Conservation (phyloP, 1,140 invertebrate species). For the Magallana ariakensis region DNA sequence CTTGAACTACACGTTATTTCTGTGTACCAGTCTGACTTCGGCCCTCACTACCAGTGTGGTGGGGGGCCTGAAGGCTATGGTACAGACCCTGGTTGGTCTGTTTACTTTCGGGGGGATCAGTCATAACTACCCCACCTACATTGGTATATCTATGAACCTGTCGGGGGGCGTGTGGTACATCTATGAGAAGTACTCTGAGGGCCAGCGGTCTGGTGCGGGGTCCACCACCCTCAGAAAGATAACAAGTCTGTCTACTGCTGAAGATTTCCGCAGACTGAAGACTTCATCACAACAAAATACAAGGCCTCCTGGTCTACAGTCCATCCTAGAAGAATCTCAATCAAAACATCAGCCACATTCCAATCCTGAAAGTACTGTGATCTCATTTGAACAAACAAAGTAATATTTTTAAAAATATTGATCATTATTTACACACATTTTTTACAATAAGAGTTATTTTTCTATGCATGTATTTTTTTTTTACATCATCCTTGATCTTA, state of each 20-base stretch:
- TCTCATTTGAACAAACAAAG: conserved; percentile 17
- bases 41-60: conserved; percentile 82
- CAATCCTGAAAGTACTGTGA: neutral
- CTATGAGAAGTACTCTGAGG: conserved; percentile 77
- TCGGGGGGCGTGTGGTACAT: conserved; percentile 80
- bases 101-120: conserved; percentile 81
- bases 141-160: conserved; percentile 79
- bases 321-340: conserved; percentile 42
- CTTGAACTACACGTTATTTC: conserved; percentile 81
- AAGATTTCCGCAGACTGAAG: conserved; percentile 58
- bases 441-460: too few relatives aligned
- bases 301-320: neutral
- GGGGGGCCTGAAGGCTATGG: conserved; percentile 79
- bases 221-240: conserved; percentile 65
- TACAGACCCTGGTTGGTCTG: conserved; percentile 81
- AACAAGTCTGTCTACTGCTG: conserved; percentile 65
- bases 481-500: too few relatives aligned
- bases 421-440: too few relatives aligned
- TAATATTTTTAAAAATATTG: neutral
- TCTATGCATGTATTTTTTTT: too few relatives aligned
- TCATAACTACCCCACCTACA: conserved; percentile 71
- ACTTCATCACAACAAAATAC: neutral
- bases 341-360: neutral
- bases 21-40: conserved; percentile 81
- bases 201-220: conserved; percentile 37